A percentile compares a stretch with the other conserved stretches of the same genome.
phyloP scores from a whole-genome alignment of 2,888 invertebrate species.

The Drosophila sordidula region DNA sequence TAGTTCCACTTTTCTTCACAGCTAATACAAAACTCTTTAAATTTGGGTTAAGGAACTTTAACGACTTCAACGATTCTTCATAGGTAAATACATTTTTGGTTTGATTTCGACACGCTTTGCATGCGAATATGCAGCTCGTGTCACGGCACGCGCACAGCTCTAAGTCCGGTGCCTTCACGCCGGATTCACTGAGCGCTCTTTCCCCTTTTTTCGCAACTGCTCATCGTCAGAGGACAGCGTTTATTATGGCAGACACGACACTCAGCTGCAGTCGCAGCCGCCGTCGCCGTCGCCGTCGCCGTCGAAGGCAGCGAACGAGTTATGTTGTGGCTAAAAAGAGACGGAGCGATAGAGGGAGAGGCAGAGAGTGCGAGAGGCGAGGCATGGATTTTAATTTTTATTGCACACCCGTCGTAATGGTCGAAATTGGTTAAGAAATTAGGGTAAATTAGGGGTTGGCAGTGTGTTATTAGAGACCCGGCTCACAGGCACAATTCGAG shows the following conservation, averaged over 20 bases:
- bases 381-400: constrained; percentile 82
- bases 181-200: constrained; percentile 28
- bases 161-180: constrained; percentile 36
- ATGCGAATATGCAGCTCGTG: constrained; percentile 11
- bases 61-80: neutral
- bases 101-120: neutral
- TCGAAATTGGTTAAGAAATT: constrained; percentile 83
- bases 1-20: too few species aligned
- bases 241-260: constrained; percentile 76
- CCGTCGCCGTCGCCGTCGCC: constrained; percentile 3
- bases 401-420: constrained; percentile 82
- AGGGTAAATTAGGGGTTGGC: constrained; percentile 83
- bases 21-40: too few species aligned
- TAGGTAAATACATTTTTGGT: too few species aligned
- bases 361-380: constrained; percentile 16
- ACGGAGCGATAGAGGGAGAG: neutral
- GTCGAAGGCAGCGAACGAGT: constrained; percentile 64
- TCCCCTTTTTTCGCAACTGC: constrained; percentile 34
- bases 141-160: constrained; percentile 35
- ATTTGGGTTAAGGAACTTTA: too few species aligned
- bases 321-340: constrained; percentile 57
- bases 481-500: constrained; percentile 37
- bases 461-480: constrained; percentile 77
- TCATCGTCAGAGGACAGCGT: constrained; percentile 70
- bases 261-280: constrained; percentile 34